These are phyloP conservation scores for Larimichthys crocea DNA, from an alignment of 2,113 vertebrate species.

Conservation along the genomic window DNA sequence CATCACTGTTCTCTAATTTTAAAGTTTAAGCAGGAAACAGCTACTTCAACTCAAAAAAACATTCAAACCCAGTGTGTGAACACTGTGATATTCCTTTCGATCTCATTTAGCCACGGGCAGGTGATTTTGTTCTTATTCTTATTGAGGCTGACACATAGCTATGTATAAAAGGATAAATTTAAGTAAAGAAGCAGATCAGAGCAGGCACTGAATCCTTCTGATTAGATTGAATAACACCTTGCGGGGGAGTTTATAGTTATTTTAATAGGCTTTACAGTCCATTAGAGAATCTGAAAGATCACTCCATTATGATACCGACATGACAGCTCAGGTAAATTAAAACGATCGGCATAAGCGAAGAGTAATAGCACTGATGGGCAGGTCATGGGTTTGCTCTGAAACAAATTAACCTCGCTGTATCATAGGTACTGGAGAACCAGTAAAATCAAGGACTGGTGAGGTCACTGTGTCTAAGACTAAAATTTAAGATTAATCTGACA, in stretches of 20 bases:
- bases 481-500: constrained; percentile 53
- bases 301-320: constrained; percentile 37
- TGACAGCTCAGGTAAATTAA: constrained; percentile 60
- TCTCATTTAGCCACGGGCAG: constrained; percentile 7
- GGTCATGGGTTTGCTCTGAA: constrained; percentile 14
- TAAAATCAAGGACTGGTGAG: constrained; percentile 25
- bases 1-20: background rate
- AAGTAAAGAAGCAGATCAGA: constrained; percentile 20
- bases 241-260: constrained; percentile 43
- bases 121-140: constrained; percentile 33
- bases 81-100: background rate
- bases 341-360: constrained; percentile 43
- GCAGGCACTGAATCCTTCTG: constrained; percentile 38
- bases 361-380: constrained; percentile 42
- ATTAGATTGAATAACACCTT: constrained; percentile 53
- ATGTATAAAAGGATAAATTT: constrained; percentile 20
- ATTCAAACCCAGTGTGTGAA: background rate
- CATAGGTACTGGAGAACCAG: background rate
- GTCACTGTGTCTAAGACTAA: constrained; percentile 6
- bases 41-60: background rate
- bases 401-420: constrained; percentile 22
- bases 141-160: constrained; percentile 34
- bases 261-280: constrained; percentile 58
- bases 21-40: constrained; percentile 15
- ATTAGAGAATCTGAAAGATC: constrained; percentile 44